Percentiles rank a stretch among this genome's conserved stretches.
Evolutionary conservation across 2,113 vertebrate species (phyloP).

Genomic region (Paratilapia polleni): DNA sequence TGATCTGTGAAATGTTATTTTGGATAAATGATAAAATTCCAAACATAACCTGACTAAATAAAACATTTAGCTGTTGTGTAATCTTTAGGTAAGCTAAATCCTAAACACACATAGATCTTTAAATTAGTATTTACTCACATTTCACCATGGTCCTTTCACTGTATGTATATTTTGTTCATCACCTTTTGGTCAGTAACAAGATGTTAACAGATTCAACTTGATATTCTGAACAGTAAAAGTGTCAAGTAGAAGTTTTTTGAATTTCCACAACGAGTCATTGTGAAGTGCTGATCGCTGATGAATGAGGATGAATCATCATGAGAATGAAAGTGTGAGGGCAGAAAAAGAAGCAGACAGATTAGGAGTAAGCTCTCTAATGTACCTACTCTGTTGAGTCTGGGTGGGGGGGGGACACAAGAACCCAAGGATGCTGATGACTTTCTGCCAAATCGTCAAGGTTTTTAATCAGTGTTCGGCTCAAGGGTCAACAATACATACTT

Average conservation of each 20-base stretch:
- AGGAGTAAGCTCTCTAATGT: slow-evolving; percentile 19
- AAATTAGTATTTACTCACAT: background rate
- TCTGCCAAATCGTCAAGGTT: too few species aligned
- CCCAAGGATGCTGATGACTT: background rate
- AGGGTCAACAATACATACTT: background rate
- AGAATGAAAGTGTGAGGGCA: background rate
- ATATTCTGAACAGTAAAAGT: background rate
- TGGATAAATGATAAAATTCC: background rate
- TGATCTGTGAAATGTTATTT: background rate
- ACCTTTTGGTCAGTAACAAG: too few species aligned
- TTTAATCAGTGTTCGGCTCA: background rate
- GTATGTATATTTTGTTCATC: background rate
- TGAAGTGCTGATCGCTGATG: background rate
- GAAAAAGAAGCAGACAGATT: slow-evolving; percentile 32
- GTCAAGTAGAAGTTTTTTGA: background rate
- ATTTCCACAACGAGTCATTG: background rate
- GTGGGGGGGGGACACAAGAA: background rate
- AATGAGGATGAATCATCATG: background rate
- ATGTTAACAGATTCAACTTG: too few species aligned
- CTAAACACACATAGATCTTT: background rate
- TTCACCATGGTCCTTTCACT: background rate
- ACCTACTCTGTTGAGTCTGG: slow-evolving; percentile 1
- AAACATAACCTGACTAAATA: background rate
- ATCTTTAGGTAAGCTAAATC: background rate
- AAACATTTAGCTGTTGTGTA: background rate